Base-by-base conservation (phyloP, 2,888 invertebrate genomes). In the Platycheirus rosarum region DNA sequence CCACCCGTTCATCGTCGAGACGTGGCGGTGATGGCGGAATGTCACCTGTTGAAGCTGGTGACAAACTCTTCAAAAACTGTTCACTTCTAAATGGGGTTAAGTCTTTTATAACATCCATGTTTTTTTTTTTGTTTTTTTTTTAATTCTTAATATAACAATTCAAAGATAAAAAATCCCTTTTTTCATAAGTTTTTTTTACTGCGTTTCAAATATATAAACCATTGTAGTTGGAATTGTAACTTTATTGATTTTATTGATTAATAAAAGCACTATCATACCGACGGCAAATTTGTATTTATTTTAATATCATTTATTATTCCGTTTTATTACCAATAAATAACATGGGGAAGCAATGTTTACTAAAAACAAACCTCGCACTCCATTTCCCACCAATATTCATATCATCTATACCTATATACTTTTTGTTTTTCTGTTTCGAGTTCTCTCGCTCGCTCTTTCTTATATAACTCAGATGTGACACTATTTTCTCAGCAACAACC, bases 21-120 rank as follows among this genome's bases (percentile, higher is more conserved):
- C 89, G 87, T 26, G 89, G 89, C 3, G 89, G 89, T 5, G 89
- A 89, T n/a, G 89, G 89, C 20, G 88, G 87, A 66, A 88, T 49
- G 73, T 85, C 85, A 46, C 85, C 84, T 82, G 82, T 82, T 82
- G 82, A 82, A 13, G 82, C 82, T 46, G 84, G 75, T n/a, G 84
- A 77, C 11, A 77, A 53, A 49, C 76, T 77, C 66, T 82, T 77
- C 40, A 82, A 68, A 63, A 76, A 49, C 7, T 84, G 76, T 29
- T 84, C 84, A 53, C 71, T 44, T 42, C 68, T 51, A 23, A 82
- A 82, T 29, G 76, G 63, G 29, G 85, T 66, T 66, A 85, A 85
- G 60, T 82, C 85, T 78, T 76, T 77, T 60, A 80, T 84, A 49
- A 73, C 69, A 76, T 74, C 85, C 69, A 69, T 85, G 40, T 44